Conservation (phyloP, 2,888 invertebrate genomes). For the Sminthurides aquaticus region DNA sequence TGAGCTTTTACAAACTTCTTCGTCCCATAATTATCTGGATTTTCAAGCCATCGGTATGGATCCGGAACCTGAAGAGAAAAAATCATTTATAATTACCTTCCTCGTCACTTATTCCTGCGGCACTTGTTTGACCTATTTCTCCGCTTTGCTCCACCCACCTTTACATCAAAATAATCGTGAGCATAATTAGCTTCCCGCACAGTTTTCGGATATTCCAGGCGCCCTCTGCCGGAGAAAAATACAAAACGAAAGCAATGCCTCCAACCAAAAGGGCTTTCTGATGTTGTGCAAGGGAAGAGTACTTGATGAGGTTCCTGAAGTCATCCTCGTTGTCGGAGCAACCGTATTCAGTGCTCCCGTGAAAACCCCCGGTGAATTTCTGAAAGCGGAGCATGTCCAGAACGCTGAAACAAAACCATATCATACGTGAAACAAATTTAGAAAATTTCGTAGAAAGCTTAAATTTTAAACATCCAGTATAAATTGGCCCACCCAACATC, state of each 20-base stretch:
- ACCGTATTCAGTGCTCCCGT: slow-evolving; percentile 94
- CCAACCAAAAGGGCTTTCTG: no score
- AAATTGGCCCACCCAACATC: slow-evolving; percentile 78
- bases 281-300: slow-evolving; percentile 94
- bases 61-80: slow-evolving; percentile 17
- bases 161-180: slow-evolving; percentile 73
- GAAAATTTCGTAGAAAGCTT: neutral
- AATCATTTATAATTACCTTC: no score
- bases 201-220: slow-evolving; percentile 67
- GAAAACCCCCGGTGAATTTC: slow-evolving; percentile 94
- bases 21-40: slow-evolving; percentile 31
- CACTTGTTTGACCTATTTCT: no score
- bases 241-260: no score
- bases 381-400: slow-evolving; percentile 96
- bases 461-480: no score
- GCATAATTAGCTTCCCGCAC: slow-evolving; percentile 67
- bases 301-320: slow-evolving; percentile 73
- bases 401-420: slow-evolving; percentile 63
- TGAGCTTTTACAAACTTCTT: slow-evolving; percentile 35
- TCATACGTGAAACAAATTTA: no score
- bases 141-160: no score
- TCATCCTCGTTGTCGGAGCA: slow-evolving; percentile 77
- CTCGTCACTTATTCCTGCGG: no score
- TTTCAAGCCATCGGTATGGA: slow-evolving; percentile 39
- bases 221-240: no score